Percentiles rank a stretch among this genome's conserved stretches.
These are phyloP conservation scores for Echinops telfairi DNA, from an alignment of 2,113 vertebrate genomes.

Conservation along the genomic window DNA sequence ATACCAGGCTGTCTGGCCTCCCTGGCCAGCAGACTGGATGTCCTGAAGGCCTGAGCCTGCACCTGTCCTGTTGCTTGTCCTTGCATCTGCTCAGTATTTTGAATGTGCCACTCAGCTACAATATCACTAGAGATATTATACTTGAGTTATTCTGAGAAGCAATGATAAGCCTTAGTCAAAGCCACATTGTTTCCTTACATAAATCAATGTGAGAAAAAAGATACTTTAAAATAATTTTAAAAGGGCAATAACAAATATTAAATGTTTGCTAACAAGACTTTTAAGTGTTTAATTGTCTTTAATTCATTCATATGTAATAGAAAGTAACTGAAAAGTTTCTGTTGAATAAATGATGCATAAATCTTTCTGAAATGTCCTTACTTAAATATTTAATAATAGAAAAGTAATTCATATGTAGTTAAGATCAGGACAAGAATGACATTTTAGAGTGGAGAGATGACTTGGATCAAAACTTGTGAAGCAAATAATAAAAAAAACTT, in stretches of 20 bases:
- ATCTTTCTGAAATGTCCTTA: background rate
- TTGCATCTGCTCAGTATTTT: constrained; percentile 52
- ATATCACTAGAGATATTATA: constrained; percentile 82
- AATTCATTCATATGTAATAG: background rate
- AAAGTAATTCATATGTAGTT: constrained; percentile 52
- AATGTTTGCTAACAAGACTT: background rate
- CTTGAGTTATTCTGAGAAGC: constrained; percentile 87
- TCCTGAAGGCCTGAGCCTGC: no score
- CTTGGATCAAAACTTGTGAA: constrained; percentile 22
- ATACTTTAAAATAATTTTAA: constrained; percentile 83
- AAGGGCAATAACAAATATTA: constrained; percentile 65
- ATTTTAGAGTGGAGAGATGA: constrained; percentile 1
- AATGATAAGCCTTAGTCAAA: constrained; percentile 84
- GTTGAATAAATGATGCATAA: background rate
- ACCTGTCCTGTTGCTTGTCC: no score
- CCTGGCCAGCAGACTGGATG: no score
- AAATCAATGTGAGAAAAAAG: constrained; percentile 72
- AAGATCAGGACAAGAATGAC: constrained; percentile 28
- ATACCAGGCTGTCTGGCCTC: no score
- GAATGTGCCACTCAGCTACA: constrained; percentile 80
- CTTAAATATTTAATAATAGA: background rate
- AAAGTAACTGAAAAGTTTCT: constrained; percentile 39
- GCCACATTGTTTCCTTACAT: constrained; percentile 82
- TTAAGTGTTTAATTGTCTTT: constrained; percentile 62
- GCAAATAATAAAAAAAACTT: constrained; percentile 31